A percentile compares a stretch with the other conserved stretches of the same genome.
phyloP scores from a whole-genome alignment of 92 coral and sea anemone genomes.

The Epizoanthus scotinus region DNA sequence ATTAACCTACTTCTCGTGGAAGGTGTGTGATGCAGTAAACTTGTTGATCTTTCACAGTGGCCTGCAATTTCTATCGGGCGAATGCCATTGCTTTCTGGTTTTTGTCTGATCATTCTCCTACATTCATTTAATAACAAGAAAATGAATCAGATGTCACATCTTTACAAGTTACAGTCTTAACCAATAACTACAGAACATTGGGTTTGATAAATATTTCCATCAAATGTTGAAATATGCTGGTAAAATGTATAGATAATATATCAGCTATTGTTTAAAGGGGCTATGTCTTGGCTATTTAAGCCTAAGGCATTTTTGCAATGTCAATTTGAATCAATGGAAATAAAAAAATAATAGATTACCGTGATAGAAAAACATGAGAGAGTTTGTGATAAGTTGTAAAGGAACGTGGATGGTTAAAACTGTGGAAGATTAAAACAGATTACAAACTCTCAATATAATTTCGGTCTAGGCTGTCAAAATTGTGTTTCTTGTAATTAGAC shows the following conservation, averaged over 20 bases:
- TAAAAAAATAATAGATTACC: too few species aligned
- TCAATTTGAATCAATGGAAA: too few species aligned
- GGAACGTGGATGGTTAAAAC: too few species aligned
- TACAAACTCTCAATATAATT: too few species aligned
- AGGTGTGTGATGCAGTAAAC: not conserved
- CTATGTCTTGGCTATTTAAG: too few species aligned
- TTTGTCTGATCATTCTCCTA: slow-evolving; percentile 38
- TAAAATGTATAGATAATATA: not conserved
- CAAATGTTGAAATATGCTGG: not conserved
- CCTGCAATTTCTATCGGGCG: slow-evolving; percentile 12
- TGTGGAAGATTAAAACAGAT: too few species aligned
- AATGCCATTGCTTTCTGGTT: not conserved
- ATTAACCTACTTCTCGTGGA: slow-evolving; percentile 15
- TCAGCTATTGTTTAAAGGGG: too few species aligned
- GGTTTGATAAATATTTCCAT: not conserved
- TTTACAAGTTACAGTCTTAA: not conserved
- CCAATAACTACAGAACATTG: not conserved
- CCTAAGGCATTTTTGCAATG: too few species aligned
- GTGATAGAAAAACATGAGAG: too few species aligned
- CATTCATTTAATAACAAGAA: not conserved
- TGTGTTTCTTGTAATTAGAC: too few species aligned
- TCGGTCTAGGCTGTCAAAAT: too few species aligned
- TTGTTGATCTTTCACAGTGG: slow-evolving; percentile 23
- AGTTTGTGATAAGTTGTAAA: too few species aligned
- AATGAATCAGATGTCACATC: not conserved